Base-by-base conservation (phyloP, 2,797 vertebrate species). In the Pseudochirops cupreus region DNA sequence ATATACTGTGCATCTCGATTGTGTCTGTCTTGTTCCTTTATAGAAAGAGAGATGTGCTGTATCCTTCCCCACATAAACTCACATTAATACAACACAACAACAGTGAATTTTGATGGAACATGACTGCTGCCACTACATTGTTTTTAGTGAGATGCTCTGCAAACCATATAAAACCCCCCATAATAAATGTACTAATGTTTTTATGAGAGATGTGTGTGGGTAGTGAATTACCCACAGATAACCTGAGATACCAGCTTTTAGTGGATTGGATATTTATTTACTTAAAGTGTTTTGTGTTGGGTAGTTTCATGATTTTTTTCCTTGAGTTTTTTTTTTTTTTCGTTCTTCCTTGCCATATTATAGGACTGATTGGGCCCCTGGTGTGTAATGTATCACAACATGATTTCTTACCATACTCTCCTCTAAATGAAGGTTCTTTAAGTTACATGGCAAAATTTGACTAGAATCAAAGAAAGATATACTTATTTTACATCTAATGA, bases 161-260 rank as follows among this genome's bases (percentile, higher is more conserved):
- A 1, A 92, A 93, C 94, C 74, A 0, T 7, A 1, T 26, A 92
- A 90, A 93, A 67, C 55, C 91, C 95, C 95, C 90, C 74, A 54
- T 96, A 74, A 39, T 89, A 95, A 54, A 93, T 67, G 50, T 16
- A 91, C 95, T 53, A 12, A 94, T 31, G 56, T 95, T 55, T 97
- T 95, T 74, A 97, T 57, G 1, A 0, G 90, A 94, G 93, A 94
- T 74, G 92, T 94, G 95, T 91, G 94, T 93, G 93, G 95, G 74
- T 87, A 91, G 89, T 67, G 96, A 96, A 95, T 94, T 96, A 89
- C 93, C 97, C 0, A 0, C 93, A 92, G 97, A 94, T 97, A 97
- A 96, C 97, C 97, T 96, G 59, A 97, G 96, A 94, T 95, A 92
- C 96, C 95, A 67, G 94, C 96, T 95, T 94, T 94, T 92, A 94